Evolutionary conservation across 2,113 vertebrate genomes (phyloP), one percentile per base, ranked within the genome.

Genomic region (Amphiprion ocellaris): DNA sequence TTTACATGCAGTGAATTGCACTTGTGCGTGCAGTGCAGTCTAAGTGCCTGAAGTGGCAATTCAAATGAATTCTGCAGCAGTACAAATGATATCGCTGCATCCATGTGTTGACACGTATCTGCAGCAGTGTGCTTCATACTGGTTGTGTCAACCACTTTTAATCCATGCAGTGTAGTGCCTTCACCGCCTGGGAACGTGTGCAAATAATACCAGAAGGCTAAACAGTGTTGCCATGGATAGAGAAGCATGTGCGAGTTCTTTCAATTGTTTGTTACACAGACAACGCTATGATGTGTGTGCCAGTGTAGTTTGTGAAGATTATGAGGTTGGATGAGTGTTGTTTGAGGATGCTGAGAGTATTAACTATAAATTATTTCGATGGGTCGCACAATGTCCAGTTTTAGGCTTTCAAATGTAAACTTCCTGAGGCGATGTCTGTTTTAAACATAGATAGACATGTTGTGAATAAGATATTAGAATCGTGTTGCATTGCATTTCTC

Each of bases 401-500:
- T 76, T 16, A 21, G 23, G 7, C 66, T 70, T 71, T 39, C 44
- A 78, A 64, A 69, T 17, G 17, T 86, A 21, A 69, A 81, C 64
- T 71, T 86, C 69, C 41, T 56, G 9, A 55, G 74, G 71, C 73
- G 5, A 76, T 81, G 41, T 55, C 70, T 89, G 82, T 85, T 89
- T 89, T 58, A 86, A 90, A 86, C 66, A 80, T 65, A 84, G 67
- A 83, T 17, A 82, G 80, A 74, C 82, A 81, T 63, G 73, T 74
- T 86, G 84, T 75, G 85, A 89, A 88, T 87, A 89, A 81, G 70
- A 79, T 92, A 85, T 89, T 87, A 82, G 72, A 88, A 49, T 52
- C 4, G 44, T 74, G 72, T 83, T 83, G 78, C 76, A 67, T 79
- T 78, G 67, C 81, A 60, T 81, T 77, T 71, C 23, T 85, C 92